Percentiles rank a stretch among this genome's conserved stretches.
phyloP scores from a whole-genome alignment of 2,888 invertebrate genomes.

The Diplolepis rosae region DNA sequence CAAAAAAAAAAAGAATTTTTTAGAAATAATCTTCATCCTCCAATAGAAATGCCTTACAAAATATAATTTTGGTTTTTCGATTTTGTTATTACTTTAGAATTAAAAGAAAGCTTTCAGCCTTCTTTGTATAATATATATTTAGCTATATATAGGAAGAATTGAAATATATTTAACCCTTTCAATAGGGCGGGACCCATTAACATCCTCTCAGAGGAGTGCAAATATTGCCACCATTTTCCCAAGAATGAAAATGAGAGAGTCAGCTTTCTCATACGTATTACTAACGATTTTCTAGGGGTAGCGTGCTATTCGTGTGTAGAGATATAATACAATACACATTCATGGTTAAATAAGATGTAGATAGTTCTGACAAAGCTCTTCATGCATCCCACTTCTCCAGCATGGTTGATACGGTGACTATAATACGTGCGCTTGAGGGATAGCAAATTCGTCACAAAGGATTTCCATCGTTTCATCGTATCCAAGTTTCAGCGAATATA shows the following conservation, averaged over 20 bases:
- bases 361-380: constrained; percentile 25
- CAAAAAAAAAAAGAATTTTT: too few relatives aligned
- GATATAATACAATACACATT: constrained; percentile 12
- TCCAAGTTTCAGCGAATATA: not conserved
- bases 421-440: not conserved
- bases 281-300: not conserved
- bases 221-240: constrained; percentile 68
- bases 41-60: too few relatives aligned
- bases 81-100: too few relatives aligned
- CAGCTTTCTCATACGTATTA: not conserved
- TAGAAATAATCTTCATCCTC: too few relatives aligned
- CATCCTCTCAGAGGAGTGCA: constrained; percentile 68
- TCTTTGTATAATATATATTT: too few relatives aligned
- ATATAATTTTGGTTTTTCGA: too few relatives aligned
- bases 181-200: constrained; percentile 69
- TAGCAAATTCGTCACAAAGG: constrained; percentile 19
- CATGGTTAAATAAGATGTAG: constrained; percentile 14
- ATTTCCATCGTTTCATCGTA: not conserved
- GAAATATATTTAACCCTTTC: too few relatives aligned
- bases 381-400: not conserved
- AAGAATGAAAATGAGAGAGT: constrained; percentile 5
- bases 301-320: not conserved
- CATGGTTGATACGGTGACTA: constrained; percentile 4
- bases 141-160: too few relatives aligned
- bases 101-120: too few relatives aligned